These are phyloP conservation scores for Cheilosia vernalis DNA, from an alignment of 2,888 invertebrate species.

Conservation along the genomic window DNA sequence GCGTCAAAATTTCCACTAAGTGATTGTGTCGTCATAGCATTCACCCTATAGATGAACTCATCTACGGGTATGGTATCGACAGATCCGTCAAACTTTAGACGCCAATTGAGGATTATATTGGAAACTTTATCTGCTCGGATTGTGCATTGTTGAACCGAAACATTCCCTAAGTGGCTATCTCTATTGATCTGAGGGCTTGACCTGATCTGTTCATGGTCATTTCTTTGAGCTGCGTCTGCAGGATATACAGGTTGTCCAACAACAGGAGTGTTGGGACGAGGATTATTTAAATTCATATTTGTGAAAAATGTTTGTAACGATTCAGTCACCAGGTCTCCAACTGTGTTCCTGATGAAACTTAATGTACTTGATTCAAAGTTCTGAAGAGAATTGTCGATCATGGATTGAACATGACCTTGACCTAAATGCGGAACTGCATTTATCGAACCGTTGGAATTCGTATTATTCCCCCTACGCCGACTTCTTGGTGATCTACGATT, in stretches of 20 bases:
- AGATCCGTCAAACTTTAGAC: constrained; percentile 14
- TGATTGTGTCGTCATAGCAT: neutral
- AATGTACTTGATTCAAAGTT: too few relatives aligned
- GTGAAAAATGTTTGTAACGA: neutral
- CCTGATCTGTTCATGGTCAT: neutral
- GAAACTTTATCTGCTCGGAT: neutral
- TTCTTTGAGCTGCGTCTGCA: neutral
- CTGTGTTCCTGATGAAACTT: neutral
- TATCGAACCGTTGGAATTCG: too few relatives aligned
- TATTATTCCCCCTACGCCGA: too few relatives aligned
- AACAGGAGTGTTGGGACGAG: neutral
- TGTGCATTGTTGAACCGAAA: neutral
- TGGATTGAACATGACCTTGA: too few relatives aligned
- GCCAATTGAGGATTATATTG: constrained; percentile 13
- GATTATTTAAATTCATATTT: neutral
- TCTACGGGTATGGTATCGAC: constrained; percentile 1
- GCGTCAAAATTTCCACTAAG: neutral
- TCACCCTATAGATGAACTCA: constrained; percentile 9
- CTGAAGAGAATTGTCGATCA: too few relatives aligned
- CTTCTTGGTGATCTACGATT: too few relatives aligned
- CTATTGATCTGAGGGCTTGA: neutral
- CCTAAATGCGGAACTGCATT: too few relatives aligned
- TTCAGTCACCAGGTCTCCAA: neutral
- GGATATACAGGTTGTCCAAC: neutral
- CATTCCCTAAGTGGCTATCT: neutral